Evolutionary conservation across 2,888 invertebrate species (phyloP).

Genomic region (Phengaris arion): DNA sequence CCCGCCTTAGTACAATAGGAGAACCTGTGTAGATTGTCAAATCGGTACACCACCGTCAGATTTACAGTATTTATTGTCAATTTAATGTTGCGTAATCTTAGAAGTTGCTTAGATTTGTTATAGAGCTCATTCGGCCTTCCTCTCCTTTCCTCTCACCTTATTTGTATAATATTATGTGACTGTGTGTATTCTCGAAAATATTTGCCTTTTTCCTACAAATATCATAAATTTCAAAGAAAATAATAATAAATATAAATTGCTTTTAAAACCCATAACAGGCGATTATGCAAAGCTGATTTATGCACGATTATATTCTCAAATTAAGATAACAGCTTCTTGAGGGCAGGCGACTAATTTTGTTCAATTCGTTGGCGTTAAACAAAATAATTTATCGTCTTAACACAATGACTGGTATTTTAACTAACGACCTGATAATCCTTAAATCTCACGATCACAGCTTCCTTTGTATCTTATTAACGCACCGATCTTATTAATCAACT

Average conservation of each 20-base stretch:
- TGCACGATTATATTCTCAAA: not conserved
- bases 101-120: too few relatives aligned
- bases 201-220: not conserved
- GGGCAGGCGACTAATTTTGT: constrained; percentile 12
- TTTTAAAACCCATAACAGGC: not conserved
- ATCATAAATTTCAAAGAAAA: too few relatives aligned
- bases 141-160: too few relatives aligned
- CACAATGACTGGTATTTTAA: constrained; percentile 16
- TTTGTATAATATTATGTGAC: too few relatives aligned
- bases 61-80: too few relatives aligned
- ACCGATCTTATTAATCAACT: not conserved
- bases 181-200: not conserved
- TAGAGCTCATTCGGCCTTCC: too few relatives aligned
- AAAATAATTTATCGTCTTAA: constrained; percentile 14
- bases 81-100: too few relatives aligned
- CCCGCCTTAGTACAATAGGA: too few relatives aligned
- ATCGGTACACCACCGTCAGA: not conserved
- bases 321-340: constrained; percentile 14
- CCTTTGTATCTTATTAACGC: not conserved
- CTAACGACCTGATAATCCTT: constrained; percentile 16
- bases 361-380: constrained; percentile 14
- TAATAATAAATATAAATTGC: not conserved
- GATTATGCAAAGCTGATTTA: constrained; percentile 20
- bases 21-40: not conserved
- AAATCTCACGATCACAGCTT: not conserved